Conservation (phyloP, 2,888 invertebrate genomes). For the Steinernema carpocapsae region DNA sequence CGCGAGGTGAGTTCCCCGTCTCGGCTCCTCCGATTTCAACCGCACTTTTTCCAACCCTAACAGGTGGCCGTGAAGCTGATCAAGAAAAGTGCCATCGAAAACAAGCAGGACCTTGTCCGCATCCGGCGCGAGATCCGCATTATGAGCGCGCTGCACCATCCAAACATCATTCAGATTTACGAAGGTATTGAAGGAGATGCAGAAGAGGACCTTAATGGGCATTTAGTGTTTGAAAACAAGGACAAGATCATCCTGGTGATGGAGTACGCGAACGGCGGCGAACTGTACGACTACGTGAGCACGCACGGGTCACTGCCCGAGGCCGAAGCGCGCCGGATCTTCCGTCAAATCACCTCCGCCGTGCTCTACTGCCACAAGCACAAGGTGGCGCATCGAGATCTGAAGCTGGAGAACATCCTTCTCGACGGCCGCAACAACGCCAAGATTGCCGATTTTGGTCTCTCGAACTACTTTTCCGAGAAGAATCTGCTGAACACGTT, state of each 20-base stretch:
- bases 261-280: conserved; percentile 98
- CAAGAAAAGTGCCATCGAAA: conserved; percentile 72
- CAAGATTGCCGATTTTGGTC: conserved; percentile 94
- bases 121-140: conserved; percentile 97
- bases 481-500: conserved; percentile 71
- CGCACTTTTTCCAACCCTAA: conserved; percentile 48
- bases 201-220: conserved; percentile 68
- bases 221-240: conserved; percentile 92
- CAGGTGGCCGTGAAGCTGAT: conserved; percentile 86
- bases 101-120: conserved; percentile 89
- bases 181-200: conserved; percentile 79
- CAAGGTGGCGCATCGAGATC: conserved; percentile 72
- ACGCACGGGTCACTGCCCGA: conserved; percentile 84
- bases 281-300: conserved; percentile 93
- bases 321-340: conserved; percentile 89
- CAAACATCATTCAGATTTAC: conserved; percentile 98
- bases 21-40: conserved; percentile 17
- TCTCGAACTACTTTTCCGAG: conserved; percentile 83
- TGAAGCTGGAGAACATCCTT: conserved; percentile 73
- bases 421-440: conserved; percentile 70
- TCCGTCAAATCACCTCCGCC: conserved; percentile 93
- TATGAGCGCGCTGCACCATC: conserved; percentile 97
- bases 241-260: conserved; percentile 99
- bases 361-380: conserved; percentile 93
- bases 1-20: conserved; percentile 78